Base-by-base conservation (phyloP, 2,888 invertebrate genomes). In the Thumatha senex region DNA sequence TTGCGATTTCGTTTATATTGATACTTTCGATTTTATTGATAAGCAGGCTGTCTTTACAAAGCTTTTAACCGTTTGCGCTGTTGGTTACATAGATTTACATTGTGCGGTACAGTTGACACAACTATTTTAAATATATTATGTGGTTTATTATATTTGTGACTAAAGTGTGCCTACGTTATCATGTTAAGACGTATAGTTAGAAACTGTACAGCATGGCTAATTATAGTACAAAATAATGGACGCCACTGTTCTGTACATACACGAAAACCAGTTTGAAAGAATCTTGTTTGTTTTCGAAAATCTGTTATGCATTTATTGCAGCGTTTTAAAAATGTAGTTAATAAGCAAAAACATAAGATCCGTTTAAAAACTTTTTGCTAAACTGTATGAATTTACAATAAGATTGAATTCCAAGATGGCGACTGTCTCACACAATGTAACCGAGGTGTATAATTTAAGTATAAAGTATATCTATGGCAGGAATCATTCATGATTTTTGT, bases 401-500 rank as follows among this genome's bases (percentile, higher is more conserved):
- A 31, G 9, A 43, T 18, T 34, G 7, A 12, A 40, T 24, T 46
- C 8, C 9, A 47, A 43, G 18, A 51, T 47, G 42, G 42, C 38
- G 40, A 18, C 40, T 40, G 40, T 42, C 43, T 46, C 56, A 58
- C 65, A 66, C 65, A 66, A 63, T 66, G 54, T 48, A 40, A 2
- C 58, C 40, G 33, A 48, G 46, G 46, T 54, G 58, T 52, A 57
- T 24, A 59, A 66, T 63, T 45, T 63, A 41, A 45, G 41, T 29
- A 48, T 36, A 36, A 35, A 41, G 41, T 29, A 48, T 35, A 41
- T 57, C 63, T 70, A 75, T 69, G 73, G 74, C 63, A 59, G 72
- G 73, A 69, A 42, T 53, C 30, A 56, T 70, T 86, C 76, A 86
- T 63, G 79, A 84, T 77, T 84, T 86, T 55, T 77, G 78, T 30